Evolutionary conservation across 2,888 invertebrate genomes (phyloP).

Genomic region (Pandemis corylana): DNA sequence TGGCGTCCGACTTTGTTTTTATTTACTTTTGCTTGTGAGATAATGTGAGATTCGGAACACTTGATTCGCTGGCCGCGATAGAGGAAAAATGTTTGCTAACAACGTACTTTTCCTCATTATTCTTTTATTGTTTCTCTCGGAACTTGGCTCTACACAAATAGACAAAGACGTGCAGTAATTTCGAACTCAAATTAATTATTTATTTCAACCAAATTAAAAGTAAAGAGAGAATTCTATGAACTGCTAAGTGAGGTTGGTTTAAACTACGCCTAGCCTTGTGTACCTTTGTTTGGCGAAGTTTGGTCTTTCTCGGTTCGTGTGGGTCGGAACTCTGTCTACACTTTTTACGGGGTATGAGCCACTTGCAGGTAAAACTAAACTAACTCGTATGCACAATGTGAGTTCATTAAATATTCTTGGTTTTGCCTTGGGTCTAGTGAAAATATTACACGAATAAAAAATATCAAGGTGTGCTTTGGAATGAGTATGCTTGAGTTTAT

Average conservation of each 20-base stretch:
- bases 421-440: neutral
- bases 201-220: neutral
- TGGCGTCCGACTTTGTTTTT: conserved; percentile 44
- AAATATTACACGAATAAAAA: neutral
- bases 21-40: conserved; percentile 6
- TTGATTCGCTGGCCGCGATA: conserved; percentile 7
- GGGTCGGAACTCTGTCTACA: no score
- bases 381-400: neutral
- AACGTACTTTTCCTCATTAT: conserved; percentile 8
- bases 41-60: conserved; percentile 16
- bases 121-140: conserved; percentile 7
- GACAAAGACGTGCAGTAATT: neutral
- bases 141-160: conserved; percentile 3
- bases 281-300: no score
- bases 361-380: neutral
- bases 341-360: no score
- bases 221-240: no score
- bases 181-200: neutral
- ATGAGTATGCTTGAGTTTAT: no score
- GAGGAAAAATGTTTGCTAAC: conserved; percentile 7
- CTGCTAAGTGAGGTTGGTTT: no score
- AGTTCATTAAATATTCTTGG: neutral
- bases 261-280: no score
- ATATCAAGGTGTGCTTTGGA: no score
- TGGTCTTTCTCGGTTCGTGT: no score